phyloP scores from a whole-genome alignment of 2,888 invertebrate genomes.

The Lasioglossum malachurum region DNA sequence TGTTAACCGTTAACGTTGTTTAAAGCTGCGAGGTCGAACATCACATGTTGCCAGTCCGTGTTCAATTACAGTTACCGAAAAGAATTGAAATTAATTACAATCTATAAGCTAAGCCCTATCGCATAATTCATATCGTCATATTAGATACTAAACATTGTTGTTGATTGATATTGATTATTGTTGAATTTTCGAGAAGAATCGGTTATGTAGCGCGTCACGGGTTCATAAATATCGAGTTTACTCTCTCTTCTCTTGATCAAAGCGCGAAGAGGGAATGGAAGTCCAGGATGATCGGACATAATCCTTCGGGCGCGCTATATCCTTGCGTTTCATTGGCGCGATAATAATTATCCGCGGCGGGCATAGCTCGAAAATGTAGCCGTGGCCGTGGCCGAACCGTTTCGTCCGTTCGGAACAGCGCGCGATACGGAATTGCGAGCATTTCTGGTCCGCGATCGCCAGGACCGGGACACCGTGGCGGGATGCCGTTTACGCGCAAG shows the following conservation, averaged over 20 bases:
- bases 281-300: constrained; percentile 27
- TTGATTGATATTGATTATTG: background rate
- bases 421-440: constrained; percentile 56
- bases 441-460: constrained; percentile 46
- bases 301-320: constrained; percentile 36
- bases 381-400: constrained; percentile 32
- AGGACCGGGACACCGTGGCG: constrained; percentile 14
- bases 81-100: background rate
- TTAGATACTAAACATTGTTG: too few species aligned
- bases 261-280: background rate
- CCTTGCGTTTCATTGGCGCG: constrained; percentile 54
- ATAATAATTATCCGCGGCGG: constrained; percentile 61
- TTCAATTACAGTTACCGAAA: background rate
- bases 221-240: constrained; percentile 36
- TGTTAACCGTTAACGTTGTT: background rate
- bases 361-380: constrained; percentile 53
- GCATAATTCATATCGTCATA: too few species aligned
- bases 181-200: background rate
- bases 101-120: background rate
- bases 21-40: background rate
- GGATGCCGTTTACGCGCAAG: constrained; percentile 33
- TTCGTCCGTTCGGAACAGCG: constrained; percentile 52
- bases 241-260: background rate
- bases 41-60: background rate
- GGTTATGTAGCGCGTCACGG: rapidly evolving